phyloP scores from a whole-genome alignment of 2,797 vertebrate species.

The Petrocephalus schoutedeni region DNA sequence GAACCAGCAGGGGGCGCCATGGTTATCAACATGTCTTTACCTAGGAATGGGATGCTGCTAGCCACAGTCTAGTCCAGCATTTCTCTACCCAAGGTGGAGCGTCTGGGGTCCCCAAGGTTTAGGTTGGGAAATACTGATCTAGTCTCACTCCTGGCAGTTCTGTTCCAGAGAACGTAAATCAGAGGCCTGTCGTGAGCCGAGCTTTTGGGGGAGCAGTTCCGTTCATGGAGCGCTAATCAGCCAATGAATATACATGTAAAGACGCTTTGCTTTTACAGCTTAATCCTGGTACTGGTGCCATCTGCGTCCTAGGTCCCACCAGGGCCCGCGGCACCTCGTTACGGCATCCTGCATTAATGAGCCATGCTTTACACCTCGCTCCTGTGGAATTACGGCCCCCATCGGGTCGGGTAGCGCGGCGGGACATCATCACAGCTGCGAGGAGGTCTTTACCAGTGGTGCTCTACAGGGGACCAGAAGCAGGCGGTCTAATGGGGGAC shows the following conservation, averaged over 20 bases:
- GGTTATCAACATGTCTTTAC: not conserved
- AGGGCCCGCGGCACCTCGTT: slow-evolving; percentile 47
- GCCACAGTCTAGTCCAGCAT: not conserved
- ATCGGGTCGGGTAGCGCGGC: not conserved
- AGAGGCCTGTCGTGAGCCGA: not conserved
- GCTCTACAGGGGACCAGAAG: not conserved
- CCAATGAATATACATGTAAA: slow-evolving; percentile 7
- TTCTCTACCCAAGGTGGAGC: not conserved
- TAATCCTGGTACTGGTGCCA: slow-evolving; percentile 46
- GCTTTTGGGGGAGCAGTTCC: not conserved
- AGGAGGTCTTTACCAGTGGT: not conserved
- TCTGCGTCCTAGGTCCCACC: slow-evolving; percentile 46
- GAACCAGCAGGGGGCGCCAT: not conserved
- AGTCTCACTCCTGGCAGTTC: not conserved
- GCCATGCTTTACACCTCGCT: slow-evolving; percentile 8
- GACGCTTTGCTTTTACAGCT: slow-evolving; percentile 33
- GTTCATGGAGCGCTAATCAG: not conserved
- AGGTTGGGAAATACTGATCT: not conserved
- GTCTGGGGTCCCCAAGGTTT: not conserved
- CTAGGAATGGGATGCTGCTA: not conserved
- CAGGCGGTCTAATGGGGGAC: not conserved
- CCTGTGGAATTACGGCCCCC: not conserved
- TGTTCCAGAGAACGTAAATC: not conserved
- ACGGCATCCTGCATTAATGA: slow-evolving; percentile 39
- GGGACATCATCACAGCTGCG: not conserved